Percentiles rank a stretch among this genome's conserved stretches.
These are phyloP conservation scores for Teleopsis dalmanni DNA, from an alignment of 1,140 invertebrate species.

Conservation along the genomic window DNA sequence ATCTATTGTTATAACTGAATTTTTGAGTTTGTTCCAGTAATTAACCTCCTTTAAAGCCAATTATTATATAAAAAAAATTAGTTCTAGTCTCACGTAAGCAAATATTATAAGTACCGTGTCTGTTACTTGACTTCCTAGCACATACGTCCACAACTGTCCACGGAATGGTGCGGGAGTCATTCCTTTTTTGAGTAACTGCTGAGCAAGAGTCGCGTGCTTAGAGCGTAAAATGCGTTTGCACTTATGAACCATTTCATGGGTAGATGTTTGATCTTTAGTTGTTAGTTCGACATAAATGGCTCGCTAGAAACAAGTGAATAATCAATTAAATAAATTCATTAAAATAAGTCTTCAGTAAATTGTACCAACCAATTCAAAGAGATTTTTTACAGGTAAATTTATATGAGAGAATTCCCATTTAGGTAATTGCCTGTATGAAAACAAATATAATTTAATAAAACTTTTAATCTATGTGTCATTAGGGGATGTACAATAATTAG, in stretches of 20 bases:
- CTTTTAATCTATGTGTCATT: no score
- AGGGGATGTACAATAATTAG: no score
- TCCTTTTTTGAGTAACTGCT: slow-evolving; percentile 40
- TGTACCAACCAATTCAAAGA: slow-evolving; percentile 63
- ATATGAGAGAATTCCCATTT: slow-evolving; percentile 84
- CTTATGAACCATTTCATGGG: slow-evolving; percentile 27
- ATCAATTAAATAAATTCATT: slow-evolving; percentile 2
- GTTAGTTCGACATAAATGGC: slow-evolving; percentile 33
- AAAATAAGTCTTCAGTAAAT: slow-evolving; percentile 1
- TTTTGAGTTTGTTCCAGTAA: slow-evolving; percentile 79
- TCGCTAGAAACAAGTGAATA: slow-evolving; percentile 10
- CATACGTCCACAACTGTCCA: slow-evolving; percentile 38
- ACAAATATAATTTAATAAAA: background rate
- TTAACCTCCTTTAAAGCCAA: no score
- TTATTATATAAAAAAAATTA: no score
- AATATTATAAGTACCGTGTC: no score
- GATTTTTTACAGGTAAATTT: slow-evolving; percentile 73
- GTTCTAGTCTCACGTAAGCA: no score
- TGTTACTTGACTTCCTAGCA: slow-evolving; percentile 36
- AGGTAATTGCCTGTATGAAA: slow-evolving; percentile 39
- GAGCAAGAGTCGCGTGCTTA: slow-evolving; percentile 36
- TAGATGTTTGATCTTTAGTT: slow-evolving; percentile 20
- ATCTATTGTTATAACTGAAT: slow-evolving; percentile 78
- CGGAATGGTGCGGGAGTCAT: slow-evolving; percentile 36
- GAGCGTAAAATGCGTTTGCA: slow-evolving; percentile 33